phyloP scores from a whole-genome alignment of 2,888 invertebrate genomes.

The Ethmia dodecea region DNA sequence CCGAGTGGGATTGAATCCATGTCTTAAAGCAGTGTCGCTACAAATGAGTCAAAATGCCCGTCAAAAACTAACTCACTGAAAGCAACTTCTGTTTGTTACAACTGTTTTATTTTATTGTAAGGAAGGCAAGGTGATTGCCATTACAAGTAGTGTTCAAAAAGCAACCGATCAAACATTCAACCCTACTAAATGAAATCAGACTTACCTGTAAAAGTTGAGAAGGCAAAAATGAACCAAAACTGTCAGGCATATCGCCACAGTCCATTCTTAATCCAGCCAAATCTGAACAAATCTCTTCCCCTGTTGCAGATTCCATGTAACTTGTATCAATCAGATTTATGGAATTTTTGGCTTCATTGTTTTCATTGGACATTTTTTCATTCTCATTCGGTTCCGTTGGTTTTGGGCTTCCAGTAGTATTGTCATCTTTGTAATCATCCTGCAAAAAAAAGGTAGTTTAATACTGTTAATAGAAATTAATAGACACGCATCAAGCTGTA shows the following conservation, averaged over 20 bases:
- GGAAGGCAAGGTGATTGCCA: too few species aligned
- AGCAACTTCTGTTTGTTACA: too few species aligned
- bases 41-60: too few species aligned
- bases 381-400: conserved; percentile 33
- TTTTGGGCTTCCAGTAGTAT: conserved; percentile 35
- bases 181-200: neutral
- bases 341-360: conserved; percentile 29
- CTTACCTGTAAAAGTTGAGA: conserved; percentile 68
- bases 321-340: conserved; percentile 52
- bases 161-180: too few species aligned
- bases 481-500: too few species aligned
- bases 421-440: conserved; percentile 80
- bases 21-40: too few species aligned
- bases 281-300: conserved; percentile 42
- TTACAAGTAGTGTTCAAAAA: too few species aligned
- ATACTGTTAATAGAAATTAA: too few species aligned
- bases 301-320: conserved; percentile 26
- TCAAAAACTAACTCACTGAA: too few species aligned
- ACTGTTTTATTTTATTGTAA: too few species aligned
- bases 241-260: conserved; percentile 46
- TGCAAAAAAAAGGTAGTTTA: too few species aligned
- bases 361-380: conserved; percentile 20
- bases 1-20: too few species aligned
- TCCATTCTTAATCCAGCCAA: conserved; percentile 55
- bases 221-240: conserved; percentile 66